phyloP scores from a whole-genome alignment of 2,888 invertebrate genomes.

The Anorthoa munda region DNA sequence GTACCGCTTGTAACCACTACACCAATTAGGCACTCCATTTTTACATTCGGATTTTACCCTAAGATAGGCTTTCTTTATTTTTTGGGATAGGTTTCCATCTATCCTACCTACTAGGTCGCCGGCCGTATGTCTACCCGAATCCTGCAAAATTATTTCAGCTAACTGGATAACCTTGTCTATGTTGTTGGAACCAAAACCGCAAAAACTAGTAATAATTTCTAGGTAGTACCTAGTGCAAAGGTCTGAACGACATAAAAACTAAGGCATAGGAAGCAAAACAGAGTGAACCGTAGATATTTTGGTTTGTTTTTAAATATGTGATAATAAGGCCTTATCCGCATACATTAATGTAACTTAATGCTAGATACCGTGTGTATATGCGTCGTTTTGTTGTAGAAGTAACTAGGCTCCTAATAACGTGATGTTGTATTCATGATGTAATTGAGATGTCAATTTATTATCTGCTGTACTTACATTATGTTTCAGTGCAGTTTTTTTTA shows the following conservation, averaged over 20 bases:
- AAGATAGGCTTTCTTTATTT: not conserved
- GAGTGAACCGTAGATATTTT: not conserved
- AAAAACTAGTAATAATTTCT: slow-evolving; percentile 1
- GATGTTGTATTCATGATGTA: slow-evolving; percentile 7
- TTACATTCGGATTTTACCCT: not conserved
- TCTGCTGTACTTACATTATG: slow-evolving; percentile 10
- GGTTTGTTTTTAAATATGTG: not conserved
- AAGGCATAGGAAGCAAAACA: not conserved
- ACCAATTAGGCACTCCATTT: not conserved
- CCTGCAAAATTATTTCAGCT: not conserved
- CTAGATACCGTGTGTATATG: not conserved
- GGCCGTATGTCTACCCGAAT: not conserved
- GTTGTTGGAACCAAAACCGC: not conserved
- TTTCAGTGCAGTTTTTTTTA: not conserved
- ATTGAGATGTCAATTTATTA: not conserved
- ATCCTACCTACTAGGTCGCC: not conserved
- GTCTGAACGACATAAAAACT: slow-evolving; percentile 6
- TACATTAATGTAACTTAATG: not conserved
- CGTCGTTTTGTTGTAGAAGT: slow-evolving; percentile 20
- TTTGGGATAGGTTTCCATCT: not conserved
- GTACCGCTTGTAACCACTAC: too few relatives aligned
- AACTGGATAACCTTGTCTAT: slow-evolving; percentile 4
- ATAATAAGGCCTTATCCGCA: not conserved
- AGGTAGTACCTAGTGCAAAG: not conserved
- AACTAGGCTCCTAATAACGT: not conserved